Evolutionary conservation across 2,113 vertebrate species (phyloP).

Genomic region (Lethenteron reissneri): DNA sequence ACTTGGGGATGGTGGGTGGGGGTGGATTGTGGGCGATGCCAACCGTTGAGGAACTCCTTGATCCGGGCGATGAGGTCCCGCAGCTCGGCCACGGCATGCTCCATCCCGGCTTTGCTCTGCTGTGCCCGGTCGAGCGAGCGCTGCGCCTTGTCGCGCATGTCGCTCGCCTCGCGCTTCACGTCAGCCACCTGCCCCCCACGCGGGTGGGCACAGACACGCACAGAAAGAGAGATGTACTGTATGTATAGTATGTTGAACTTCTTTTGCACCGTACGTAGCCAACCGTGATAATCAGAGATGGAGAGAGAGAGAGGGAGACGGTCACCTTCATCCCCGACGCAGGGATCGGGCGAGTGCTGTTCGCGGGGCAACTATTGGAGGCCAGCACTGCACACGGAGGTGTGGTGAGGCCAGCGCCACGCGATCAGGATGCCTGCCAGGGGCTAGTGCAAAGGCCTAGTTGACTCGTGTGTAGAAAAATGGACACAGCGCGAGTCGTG

Average conservation of each 20-base stretch:
- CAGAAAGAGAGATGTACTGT: not conserved
- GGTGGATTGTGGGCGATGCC: not conserved
- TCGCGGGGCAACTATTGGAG: no score
- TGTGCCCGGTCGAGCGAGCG: slow-evolving; percentile 26
- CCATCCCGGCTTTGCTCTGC: slow-evolving; percentile 24
- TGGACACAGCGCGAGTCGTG: no score
- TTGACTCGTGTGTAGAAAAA: no score
- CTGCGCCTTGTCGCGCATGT: slow-evolving; percentile 27
- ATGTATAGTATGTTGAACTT: not conserved
- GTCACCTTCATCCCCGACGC: no score
- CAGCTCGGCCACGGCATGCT: slow-evolving; percentile 30
- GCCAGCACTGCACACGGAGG: no score
- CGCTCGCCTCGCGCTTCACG: slow-evolving; percentile 27
- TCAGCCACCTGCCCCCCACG: slow-evolving; percentile 26
- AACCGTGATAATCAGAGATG: no score
- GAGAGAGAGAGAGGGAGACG: not conserved
- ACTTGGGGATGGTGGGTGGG: not conserved
- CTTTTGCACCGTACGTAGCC: not conserved
- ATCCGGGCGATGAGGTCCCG: slow-evolving; percentile 41
- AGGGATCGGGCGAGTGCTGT: no score
- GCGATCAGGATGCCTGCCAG: no score
- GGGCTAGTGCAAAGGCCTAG: no score
- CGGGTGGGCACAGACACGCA: no score
- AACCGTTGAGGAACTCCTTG: slow-evolving; percentile 43
- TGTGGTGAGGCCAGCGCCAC: no score